A percentile compares a stretch with the other conserved stretches of the same genome.
Conservation (phyloP, 2,888 invertebrate species). For the Criorhina ranunculi region DNA sequence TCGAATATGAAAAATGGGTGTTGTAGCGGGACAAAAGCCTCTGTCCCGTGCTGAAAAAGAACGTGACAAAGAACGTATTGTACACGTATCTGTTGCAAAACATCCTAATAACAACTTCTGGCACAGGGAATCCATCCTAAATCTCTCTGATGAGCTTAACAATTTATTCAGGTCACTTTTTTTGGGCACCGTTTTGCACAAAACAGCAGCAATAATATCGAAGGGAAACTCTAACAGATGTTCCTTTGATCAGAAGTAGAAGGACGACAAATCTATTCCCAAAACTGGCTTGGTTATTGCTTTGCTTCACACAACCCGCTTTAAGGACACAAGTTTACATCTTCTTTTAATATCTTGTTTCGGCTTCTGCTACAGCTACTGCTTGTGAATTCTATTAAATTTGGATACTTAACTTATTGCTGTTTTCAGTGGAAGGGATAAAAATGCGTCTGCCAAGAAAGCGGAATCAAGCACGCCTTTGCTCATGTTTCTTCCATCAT, state of each 20-base stretch:
- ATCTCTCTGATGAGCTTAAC: constrained; percentile 75
- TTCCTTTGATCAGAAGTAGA: constrained; percentile 69
- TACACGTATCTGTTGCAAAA: constrained; percentile 70
- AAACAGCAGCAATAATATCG: constrained; percentile 49
- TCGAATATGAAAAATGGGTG: constrained; percentile 75
- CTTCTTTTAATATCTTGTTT: constrained; percentile 73
- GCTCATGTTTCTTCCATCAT: constrained; percentile 73
- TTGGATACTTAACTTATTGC: constrained; percentile 75
- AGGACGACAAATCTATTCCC: constrained; percentile 74
- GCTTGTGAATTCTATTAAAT: constrained; percentile 65
- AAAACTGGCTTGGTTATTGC: constrained; percentile 75
- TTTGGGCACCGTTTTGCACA: constrained; percentile 22
- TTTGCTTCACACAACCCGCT: constrained; percentile 30
- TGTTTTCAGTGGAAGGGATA: constrained; percentile 46
- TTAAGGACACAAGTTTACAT: constrained; percentile 73
- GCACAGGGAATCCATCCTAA: constrained; percentile 65
- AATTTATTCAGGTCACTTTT: constrained; percentile 67
- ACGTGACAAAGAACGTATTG: constrained; percentile 73
- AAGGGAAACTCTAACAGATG: constrained; percentile 69
- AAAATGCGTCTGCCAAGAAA: constrained; percentile 73
- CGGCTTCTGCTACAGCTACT: constrained; percentile 41
- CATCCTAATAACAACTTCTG: constrained; percentile 75
- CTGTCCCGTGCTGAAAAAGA: constrained; percentile 46
- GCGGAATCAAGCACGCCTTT: constrained; percentile 70
- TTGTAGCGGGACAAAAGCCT: constrained; percentile 65